phyloP scores from a whole-genome alignment of 2,888 invertebrate genomes.

The Apotomis capreana region DNA sequence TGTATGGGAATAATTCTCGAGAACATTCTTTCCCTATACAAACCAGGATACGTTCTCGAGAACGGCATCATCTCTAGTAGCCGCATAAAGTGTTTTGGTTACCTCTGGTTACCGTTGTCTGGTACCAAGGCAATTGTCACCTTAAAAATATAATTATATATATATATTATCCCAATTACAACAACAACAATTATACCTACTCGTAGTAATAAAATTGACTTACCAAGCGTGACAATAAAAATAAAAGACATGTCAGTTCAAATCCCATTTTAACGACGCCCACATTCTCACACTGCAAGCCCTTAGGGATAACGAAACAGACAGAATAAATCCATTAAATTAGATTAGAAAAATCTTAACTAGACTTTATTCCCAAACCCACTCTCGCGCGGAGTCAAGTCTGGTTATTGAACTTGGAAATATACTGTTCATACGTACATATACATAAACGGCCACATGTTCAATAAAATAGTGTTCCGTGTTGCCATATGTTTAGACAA shows the following conservation, averaged over 20 bases:
- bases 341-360: conserved; percentile 20
- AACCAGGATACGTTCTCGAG: too few species aligned
- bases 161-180: too few species aligned
- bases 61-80: too few species aligned
- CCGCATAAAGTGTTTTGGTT: too few species aligned
- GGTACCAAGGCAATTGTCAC: too few species aligned
- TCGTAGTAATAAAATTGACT: background rate
- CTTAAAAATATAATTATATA: too few species aligned
- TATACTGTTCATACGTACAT: background rate
- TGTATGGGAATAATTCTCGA: too few species aligned
- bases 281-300: background rate
- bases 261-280: background rate
- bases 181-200: background rate
- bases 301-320: background rate
- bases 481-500: too few species aligned
- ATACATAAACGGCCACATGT: too few species aligned
- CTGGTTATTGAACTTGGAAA: conserved; percentile 9
- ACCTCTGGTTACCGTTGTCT: too few species aligned
- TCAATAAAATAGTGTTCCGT: too few species aligned
- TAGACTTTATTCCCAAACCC: conserved; percentile 16
- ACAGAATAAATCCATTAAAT: background rate
- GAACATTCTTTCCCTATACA: too few species aligned
- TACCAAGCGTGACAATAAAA: background rate
- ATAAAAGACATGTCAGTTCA: background rate
- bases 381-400: background rate